phyloP scores from a whole-genome alignment of 2,113 vertebrate genomes.

The Fulica atra region DNA sequence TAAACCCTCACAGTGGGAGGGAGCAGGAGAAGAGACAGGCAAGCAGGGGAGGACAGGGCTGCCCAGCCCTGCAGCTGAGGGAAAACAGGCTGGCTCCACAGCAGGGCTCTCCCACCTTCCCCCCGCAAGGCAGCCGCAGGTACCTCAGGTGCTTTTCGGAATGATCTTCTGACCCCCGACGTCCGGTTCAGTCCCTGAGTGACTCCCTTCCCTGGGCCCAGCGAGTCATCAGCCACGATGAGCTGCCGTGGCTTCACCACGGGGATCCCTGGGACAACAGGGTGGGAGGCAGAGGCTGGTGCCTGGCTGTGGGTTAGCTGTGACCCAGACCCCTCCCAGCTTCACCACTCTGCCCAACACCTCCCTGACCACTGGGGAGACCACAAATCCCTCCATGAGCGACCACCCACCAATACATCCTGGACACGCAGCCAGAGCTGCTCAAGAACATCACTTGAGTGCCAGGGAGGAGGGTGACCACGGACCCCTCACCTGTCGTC shows the following conservation, averaged over 20 bases:
- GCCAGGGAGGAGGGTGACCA: neutral
- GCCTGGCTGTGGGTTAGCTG: neutral
- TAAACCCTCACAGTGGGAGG: neutral
- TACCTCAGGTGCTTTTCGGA: slow-evolving; percentile 96
- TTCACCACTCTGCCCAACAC: neutral
- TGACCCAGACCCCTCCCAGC: neutral
- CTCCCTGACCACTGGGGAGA: neutral
- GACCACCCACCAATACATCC: neutral
- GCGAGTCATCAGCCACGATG: slow-evolving; percentile 86
- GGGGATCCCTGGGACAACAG: slow-evolving; percentile 82
- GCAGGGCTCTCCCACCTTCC: neutral
- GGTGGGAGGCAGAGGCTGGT: neutral
- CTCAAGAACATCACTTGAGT: neutral
- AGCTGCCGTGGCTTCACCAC: slow-evolving; percentile 91
- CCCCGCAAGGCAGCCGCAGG: neutral
- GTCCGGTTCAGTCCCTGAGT: slow-evolving; percentile 92
- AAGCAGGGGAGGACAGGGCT: neutral
- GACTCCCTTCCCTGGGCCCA: slow-evolving; percentile 91
- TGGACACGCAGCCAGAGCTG: neutral
- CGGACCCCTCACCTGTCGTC: slow-evolving; percentile 85
- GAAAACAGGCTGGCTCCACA: neutral
- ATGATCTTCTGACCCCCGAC: slow-evolving; percentile 93
- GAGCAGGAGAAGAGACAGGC: neutral
- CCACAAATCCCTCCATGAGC: fast-evolving
- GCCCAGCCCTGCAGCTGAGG: neutral